Conservation (phyloP, 2,888 invertebrate species). For the Ectropis crepuscularia region DNA sequence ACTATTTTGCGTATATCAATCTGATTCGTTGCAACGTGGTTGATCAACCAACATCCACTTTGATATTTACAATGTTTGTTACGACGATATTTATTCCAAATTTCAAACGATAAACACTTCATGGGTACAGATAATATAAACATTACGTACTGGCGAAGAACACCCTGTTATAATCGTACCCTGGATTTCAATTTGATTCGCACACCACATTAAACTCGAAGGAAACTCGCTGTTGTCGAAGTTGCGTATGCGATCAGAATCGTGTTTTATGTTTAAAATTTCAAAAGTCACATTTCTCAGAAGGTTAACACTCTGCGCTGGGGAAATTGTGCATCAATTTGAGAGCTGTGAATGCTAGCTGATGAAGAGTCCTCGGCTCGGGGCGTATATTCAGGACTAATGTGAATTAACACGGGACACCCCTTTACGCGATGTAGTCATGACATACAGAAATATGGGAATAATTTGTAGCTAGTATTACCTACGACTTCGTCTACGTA, state of each 20-base stretch:
- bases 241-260: conserved; percentile 12
- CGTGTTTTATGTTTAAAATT: conserved; percentile 20
- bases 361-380: conserved; percentile 37
- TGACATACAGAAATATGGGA: neutral
- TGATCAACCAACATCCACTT: no score
- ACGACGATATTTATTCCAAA: no score
- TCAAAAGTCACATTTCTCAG: conserved; percentile 6
- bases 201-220: conserved; percentile 19
- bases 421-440: conserved; percentile 14
- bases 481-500: no score
- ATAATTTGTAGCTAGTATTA: neutral
- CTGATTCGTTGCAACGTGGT: no score
- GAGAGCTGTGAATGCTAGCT: conserved; percentile 34
- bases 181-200: conserved; percentile 10
- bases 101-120: no score
- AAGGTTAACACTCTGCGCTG: conserved; percentile 13
- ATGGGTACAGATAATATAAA: neutral
- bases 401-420: conserved; percentile 34
- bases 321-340: conserved; percentile 19
- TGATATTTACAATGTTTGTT: no score
- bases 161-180: neutral
- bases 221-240: conserved; percentile 18
- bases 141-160: neutral
- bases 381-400: conserved; percentile 35
- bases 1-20: no score